Base-by-base conservation (phyloP, 2,797 vertebrate species). In the Lepidocolaptes lacrymiger region DNA sequence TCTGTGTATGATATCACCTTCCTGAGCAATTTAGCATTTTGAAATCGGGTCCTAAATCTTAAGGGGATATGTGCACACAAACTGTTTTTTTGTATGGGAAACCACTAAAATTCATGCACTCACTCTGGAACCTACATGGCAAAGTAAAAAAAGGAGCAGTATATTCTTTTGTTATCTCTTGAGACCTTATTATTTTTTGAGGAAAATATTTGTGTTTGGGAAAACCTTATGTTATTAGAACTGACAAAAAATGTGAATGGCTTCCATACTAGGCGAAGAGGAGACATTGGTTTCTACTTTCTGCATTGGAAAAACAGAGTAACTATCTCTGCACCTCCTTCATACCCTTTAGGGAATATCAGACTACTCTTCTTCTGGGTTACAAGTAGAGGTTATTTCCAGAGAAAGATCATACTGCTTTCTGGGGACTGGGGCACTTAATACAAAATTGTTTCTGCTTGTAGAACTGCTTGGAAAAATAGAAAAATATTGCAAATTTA, bases 31-130 rank as follows among this genome's bases (percentile, higher is more conserved):
- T 97, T 95, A 95, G 93, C 85, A 92, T 64, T 97, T 95, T 97
- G 74, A 97, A 97, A 96, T 94, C 85, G 63, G 73, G 73, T 93
- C 81, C 95, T 98, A 96, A 97, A 97, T 97, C 94, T 96, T 96
- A 73, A 78, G 78, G 88, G 89, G 19, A 85, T 96, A 90, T 75
- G 27, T 86, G 8, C 58, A 88, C 49, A 90, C 49, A 81, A 79
- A 94, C 36, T 93, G 73, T 74, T 84, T 86, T 76, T 58, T 94
- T 84, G 24, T 86, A 64, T 0, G 16, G 55, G 44, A 91, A 90
- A 59, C 26, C 30, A 89, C 75, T 91, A 68, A 95, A 97, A 96
- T 93, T 80, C 77, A 56, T 46, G 27, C 36, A 44, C 11, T 96
- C 41, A 64, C 81, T 94, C 81, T 92, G 85, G 78, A 96, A 51